Conservation (phyloP, 1,140 invertebrate species). For the Drosophila tsacasi region DNA sequence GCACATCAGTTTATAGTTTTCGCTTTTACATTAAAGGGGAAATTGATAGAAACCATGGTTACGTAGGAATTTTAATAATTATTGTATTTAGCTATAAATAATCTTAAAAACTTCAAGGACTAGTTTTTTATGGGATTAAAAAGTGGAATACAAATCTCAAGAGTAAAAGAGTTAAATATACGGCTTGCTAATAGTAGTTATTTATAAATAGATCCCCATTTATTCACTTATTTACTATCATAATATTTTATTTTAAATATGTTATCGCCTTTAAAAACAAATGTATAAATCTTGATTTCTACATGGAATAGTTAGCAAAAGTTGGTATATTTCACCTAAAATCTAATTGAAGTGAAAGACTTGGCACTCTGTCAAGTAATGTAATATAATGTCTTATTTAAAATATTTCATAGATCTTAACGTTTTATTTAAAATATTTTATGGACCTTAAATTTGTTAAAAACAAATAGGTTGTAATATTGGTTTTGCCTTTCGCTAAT, state of each 20-base stretch:
- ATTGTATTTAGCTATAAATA: no score
- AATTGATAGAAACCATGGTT: neutral
- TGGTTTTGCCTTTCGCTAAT: neutral
- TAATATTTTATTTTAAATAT: neutral
- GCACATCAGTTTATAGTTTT: constrained; percentile 3
- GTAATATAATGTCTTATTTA: neutral
- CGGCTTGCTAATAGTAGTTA: no score
- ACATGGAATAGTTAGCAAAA: no score
- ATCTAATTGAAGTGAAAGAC: neutral
- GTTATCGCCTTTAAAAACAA: neutral
- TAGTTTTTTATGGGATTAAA: no score
- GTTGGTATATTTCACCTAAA: neutral
- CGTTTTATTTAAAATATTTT: no score
- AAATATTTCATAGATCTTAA: no score
- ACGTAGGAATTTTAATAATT: neutral
- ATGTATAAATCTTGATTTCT: neutral
- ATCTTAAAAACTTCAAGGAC: no score
- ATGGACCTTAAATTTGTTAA: no score
- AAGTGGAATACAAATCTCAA: no score
- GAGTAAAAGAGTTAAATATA: no score
- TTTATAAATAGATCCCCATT: neutral
- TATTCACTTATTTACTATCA: neutral
- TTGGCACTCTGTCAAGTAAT: neutral
- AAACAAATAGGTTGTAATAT: neutral
- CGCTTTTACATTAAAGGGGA: neutral